Conservation (phyloP, 2,113 vertebrate species). For the Antechinus flavipes region DNA sequence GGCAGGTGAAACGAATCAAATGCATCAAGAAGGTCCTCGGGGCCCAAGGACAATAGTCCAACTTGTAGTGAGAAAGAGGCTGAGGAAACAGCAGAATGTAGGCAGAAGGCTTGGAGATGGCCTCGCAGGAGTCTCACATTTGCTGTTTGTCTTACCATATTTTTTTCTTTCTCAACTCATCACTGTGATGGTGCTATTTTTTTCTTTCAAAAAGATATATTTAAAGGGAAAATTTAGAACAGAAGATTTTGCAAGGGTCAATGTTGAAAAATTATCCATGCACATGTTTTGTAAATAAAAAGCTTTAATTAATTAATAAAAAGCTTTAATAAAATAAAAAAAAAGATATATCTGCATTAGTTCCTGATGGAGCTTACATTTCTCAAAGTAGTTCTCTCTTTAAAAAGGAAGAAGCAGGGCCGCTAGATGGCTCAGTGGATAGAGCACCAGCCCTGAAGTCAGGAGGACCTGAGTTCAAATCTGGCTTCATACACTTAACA, state of each 20-base stretch:
- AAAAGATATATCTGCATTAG: neutral
- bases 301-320: too few relatives aligned
- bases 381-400: neutral
- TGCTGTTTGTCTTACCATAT: neutral
- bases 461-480: too few relatives aligned
- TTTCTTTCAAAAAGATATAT: neutral
- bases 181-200: neutral
- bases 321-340: too few relatives aligned
- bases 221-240: too few relatives aligned
- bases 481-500: too few relatives aligned
- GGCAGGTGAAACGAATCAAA: neutral
- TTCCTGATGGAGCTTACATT: neutral
- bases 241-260: too few relatives aligned
- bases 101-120: neutral
- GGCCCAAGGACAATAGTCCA: neutral
- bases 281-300: too few relatives aligned
- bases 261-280: too few relatives aligned
- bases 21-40: neutral
- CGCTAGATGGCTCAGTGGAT: neutral
- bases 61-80: neutral
- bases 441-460: too few relatives aligned
- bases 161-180: neutral
- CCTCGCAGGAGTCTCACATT: neutral
- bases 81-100: neutral
- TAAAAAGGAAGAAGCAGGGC: too few relatives aligned